phyloP scores from a whole-genome alignment of 2,113 vertebrate genomes.

The Lycaon pictus region DNA sequence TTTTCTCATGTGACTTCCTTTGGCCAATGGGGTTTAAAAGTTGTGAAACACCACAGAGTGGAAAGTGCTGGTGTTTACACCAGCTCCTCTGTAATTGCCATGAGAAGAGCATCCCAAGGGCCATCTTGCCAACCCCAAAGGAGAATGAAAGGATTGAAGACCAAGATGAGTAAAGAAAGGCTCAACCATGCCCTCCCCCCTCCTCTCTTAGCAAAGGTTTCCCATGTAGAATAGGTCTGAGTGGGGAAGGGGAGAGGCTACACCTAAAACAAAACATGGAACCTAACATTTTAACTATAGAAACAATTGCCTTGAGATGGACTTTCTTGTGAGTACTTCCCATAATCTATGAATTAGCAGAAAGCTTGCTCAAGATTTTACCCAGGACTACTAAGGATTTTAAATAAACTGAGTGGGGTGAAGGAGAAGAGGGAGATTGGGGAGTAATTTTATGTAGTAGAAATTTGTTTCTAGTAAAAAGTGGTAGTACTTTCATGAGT shows the following conservation, averaged over 20 bases:
- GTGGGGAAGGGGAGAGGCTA: not conserved
- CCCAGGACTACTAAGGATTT: not conserved
- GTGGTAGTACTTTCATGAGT: not conserved
- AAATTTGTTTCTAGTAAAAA: not conserved
- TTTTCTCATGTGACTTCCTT: not conserved
- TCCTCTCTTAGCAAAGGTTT: not conserved
- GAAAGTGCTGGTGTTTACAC: not conserved
- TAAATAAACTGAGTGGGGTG: not conserved
- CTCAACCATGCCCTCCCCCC: not conserved
- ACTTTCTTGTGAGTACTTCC: not conserved
- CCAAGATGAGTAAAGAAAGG: not conserved
- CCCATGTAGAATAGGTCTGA: not conserved
- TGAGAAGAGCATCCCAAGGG: not conserved
- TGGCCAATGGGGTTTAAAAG: not conserved
- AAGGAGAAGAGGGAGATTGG: accelerated
- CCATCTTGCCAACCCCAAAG: not conserved
- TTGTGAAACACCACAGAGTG: not conserved
- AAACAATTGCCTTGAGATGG: not conserved
- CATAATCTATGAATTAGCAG: not conserved
- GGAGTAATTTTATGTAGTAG: not conserved
- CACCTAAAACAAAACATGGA: not conserved
- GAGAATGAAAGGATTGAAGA: not conserved
- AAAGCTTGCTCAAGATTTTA: not conserved
- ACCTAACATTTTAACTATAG: not conserved
- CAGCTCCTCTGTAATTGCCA: not conserved